Conservation (phyloP, 2,797 vertebrate species). For the Anabacerthia variegaticeps region DNA sequence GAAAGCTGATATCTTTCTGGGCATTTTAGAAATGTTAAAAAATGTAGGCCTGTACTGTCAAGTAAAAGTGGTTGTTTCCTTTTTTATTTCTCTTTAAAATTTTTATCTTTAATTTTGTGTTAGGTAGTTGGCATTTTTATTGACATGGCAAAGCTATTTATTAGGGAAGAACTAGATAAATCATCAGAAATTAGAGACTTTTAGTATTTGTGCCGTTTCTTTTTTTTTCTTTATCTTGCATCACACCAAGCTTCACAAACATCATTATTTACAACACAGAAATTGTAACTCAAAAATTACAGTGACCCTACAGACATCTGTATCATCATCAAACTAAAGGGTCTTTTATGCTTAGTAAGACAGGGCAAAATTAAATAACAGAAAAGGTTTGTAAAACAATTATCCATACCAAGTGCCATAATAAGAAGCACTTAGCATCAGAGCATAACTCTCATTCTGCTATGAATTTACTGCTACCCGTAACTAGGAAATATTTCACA, state of each 20-base stretch:
- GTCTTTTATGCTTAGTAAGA: neutral
- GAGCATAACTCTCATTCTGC: neutral
- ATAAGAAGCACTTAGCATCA: neutral
- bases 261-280: neutral
- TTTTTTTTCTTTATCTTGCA: too few relatives aligned
- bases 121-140: neutral
- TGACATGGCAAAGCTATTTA: neutral
- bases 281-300: neutral
- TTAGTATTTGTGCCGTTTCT: neutral
- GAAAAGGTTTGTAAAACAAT: neutral
- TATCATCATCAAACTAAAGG: neutral
- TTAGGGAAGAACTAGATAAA: neutral
- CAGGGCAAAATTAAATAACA: neutral
- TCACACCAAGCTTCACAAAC: neutral
- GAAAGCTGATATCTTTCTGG: neutral
- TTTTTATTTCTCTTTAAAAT: neutral
- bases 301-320: neutral
- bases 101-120: neutral
- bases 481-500: constrained; percentile 21
- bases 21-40: neutral
- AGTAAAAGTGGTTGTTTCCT: neutral
- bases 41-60: neutral
- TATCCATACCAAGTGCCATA: neutral
- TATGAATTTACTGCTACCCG: neutral
- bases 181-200: neutral